phyloP scores from a whole-genome alignment of 2,113 vertebrate genomes.

The Pluvianellus socialis region DNA sequence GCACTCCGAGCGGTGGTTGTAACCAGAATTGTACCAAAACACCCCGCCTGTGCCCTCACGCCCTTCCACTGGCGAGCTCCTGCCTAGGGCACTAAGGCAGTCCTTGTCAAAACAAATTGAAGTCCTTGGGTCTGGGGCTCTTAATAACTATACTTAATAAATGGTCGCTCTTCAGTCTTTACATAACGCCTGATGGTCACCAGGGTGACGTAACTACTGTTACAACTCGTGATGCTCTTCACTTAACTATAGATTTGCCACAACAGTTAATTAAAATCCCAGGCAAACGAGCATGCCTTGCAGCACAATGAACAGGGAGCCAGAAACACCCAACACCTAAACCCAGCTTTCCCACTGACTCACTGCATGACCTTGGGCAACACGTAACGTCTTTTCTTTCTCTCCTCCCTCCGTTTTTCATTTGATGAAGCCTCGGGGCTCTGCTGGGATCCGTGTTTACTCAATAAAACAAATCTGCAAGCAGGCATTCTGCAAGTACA shows the following conservation, averaged over 20 bases:
- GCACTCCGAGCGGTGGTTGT: accelerated
- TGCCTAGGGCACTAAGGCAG: neutral
- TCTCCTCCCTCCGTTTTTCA: neutral
- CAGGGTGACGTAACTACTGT: neutral
- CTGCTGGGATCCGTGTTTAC: neutral
- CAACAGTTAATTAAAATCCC: neutral
- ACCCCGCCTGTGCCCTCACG: neutral
- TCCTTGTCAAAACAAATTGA: neutral
- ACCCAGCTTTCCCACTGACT: constrained; percentile 25
- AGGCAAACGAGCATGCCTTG: neutral
- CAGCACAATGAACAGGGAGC: neutral
- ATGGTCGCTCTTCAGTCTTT: neutral
- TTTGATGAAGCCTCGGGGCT: neutral
- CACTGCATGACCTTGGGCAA: constrained; percentile 17
- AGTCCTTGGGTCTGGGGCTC: too few relatives aligned
- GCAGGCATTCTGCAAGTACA: neutral
- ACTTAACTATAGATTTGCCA: neutral
- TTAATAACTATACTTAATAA: neutral
- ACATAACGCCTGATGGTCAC: neutral
- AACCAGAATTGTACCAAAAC: accelerated
- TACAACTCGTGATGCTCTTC: neutral
- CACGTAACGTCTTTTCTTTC: neutral
- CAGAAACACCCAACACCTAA: neutral
- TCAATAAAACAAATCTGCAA: constrained; percentile 21
- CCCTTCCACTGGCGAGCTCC: neutral